These are phyloP conservation scores for Diarsia rubi DNA, from an alignment of 2,888 invertebrate genomes.

Conservation along the genomic window DNA sequence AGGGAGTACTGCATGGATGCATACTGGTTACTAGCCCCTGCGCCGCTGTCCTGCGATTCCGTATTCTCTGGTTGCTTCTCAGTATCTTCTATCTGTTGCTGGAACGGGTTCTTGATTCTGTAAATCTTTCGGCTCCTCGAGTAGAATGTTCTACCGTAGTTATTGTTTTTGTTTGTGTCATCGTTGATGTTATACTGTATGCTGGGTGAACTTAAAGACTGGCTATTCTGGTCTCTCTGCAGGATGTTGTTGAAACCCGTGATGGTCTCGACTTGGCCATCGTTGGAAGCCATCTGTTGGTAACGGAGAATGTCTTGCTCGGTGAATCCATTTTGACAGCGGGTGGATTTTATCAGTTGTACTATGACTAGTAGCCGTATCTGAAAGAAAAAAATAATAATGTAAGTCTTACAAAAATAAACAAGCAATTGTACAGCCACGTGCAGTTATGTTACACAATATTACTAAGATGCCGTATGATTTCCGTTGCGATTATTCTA, in stretches of 20 bases:
- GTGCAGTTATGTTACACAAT: background rate
- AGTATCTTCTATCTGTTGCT: constrained; percentile 79
- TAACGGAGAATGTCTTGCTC: constrained; percentile 83
- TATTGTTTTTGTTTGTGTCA: constrained; percentile 79
- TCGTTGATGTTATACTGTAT: constrained; percentile 81
- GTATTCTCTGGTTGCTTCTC: constrained; percentile 71
- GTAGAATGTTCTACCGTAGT: constrained; percentile 78
- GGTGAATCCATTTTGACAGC: constrained; percentile 85
- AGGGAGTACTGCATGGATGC: constrained; percentile 87
- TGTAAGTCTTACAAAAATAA: background rate
- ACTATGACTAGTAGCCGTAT: constrained; percentile 87
- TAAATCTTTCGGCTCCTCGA: constrained; percentile 83
- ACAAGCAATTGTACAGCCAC: background rate
- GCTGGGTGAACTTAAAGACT: constrained; percentile 79
- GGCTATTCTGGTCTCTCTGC: constrained; percentile 81
- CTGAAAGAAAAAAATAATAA: constrained; percentile 79
- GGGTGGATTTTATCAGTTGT: constrained; percentile 76
- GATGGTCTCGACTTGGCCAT: constrained; percentile 79
- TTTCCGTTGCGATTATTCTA: constrained; percentile 9
- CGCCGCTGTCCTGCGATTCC: constrained; percentile 80
- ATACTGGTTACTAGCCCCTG: constrained; percentile 89
- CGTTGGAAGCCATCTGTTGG: constrained; percentile 81
- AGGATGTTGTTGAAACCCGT: constrained; percentile 81
- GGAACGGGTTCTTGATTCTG: constrained; percentile 87
- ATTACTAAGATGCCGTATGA: background rate